phyloP scores from a whole-genome alignment of 64 coral and sea anemone species.

The Trachythela sp. region DNA sequence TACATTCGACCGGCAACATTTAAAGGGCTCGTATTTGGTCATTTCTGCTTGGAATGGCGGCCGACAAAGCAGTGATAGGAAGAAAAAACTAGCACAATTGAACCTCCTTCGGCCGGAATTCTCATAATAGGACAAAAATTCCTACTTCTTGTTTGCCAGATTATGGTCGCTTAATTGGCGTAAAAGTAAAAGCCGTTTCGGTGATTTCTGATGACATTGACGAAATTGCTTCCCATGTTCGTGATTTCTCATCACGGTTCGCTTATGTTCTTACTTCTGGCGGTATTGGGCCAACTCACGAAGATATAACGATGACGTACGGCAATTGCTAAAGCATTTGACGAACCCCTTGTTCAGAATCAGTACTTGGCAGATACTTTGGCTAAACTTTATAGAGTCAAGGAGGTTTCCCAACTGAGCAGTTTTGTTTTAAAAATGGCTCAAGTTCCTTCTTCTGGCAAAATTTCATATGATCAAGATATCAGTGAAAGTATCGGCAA shows the following conservation, averaged over 20 bases:
- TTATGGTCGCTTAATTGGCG: constrained; percentile 84
- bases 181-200: constrained; percentile 74
- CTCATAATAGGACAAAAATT: constrained; percentile 90
- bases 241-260: constrained; percentile 59
- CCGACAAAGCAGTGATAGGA: not conserved
- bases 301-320: constrained; percentile 84
- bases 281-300: constrained; percentile 91
- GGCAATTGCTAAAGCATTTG: constrained; percentile 80
- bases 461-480: constrained; percentile 54
- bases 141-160: constrained; percentile 65
- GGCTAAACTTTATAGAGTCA: constrained; percentile 38
- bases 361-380: constrained; percentile 53
- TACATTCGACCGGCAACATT: too few relatives aligned
- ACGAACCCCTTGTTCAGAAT: constrained; percentile 69
- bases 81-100: not conserved
- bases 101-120: constrained; percentile 47
- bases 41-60: too few relatives aligned
- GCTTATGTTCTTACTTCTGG: constrained; percentile 83
- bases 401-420: constrained; percentile 42
- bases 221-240: constrained; percentile 65
- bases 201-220: constrained; percentile 82
- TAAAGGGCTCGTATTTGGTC: too few relatives aligned
- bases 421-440: constrained; percentile 73
- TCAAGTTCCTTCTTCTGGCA: constrained; percentile 55
- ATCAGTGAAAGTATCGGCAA: constrained; percentile 21